Evolutionary conservation across 2,888 invertebrate species (phyloP), one percentile per base, ranked within the genome.

Genomic region (Argyresthia goedartella): DNA sequence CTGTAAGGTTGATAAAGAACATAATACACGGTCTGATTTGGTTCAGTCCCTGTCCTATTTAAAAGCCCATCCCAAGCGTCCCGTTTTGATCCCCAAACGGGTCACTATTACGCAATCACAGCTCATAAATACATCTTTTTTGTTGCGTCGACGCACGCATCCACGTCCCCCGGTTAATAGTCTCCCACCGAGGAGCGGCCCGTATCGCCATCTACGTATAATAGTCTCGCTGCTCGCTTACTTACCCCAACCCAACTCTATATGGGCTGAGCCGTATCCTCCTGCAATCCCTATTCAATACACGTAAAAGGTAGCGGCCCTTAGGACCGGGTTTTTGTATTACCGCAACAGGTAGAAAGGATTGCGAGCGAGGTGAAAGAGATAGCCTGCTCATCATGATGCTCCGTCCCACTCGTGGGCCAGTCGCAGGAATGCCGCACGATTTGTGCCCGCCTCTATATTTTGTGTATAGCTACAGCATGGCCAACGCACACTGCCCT

Each of bases 321-420:
- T 76, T 78, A 76, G 86, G 82, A 85, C 76, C 84, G 80, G 86
- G 82, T 85, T 85, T 84, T 85, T 85, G 81, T 85, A 79, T 82
- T 82, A 80, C 77, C 77, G 82, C 84, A 82, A 85, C 86, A 86
- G 86, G 86, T 86, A 86, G 85, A 84, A 85, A 85, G 85, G 86
- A 85, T 86, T 85, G 85, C 81, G 79, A 79, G 76, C 62, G 65
- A 52, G 56, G 54, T 64, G 78, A 81, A 71, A 59, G 81, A 72
- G 80, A 81, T 58, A 59, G 64, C 64, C 62, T 58, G 65, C 68
- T 62, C 15, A 69, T 67, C 71, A 69, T 65, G 67, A 64, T 67
- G 61, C 44, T 62, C 64, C 60, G 70, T 75, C 81, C 72, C 80
- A 63, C 69, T 84, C 77, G 58, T 60, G 59, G 64, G 57, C 71